Base-by-base conservation (phyloP, 1,140 invertebrate genomes). In the Drosophila mojavensis region DNA sequence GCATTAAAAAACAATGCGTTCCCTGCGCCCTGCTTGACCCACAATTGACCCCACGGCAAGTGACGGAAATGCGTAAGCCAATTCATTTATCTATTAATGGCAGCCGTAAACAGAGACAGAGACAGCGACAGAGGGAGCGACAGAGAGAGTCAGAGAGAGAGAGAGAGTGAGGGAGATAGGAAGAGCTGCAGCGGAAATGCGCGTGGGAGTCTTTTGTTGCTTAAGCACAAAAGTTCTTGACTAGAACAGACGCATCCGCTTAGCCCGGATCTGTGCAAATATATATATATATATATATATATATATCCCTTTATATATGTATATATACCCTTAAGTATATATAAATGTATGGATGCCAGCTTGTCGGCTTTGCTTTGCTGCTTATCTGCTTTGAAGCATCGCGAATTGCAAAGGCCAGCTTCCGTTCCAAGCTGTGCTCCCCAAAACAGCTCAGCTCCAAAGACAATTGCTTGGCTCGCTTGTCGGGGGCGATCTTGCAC, bases 11-110 rank as follows among this genome's bases (percentile, higher is more conserved):
- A 64, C 67, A 39, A 30, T 45, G 47, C 45, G 33, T 33, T 54
- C 55, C 48, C 68, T 53, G 11, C 15, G 26, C 39, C 41, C 20
- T 50, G 33, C 26, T 10, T 24, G 41, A 41, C 28, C 5, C 17
- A 1, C 33, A 51, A 51, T 54, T 33, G 51, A 58, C 17, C n/a
- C 56, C 33, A 9, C 24, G n/a, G 26, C 56, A 62, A 68, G 13
- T 66, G 69, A 86, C 82, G 83, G 82, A 86, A 86, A 75, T 86
- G 79, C 79, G 76, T 81, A 82, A 62, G 50, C 79, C 73, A 67
- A 82, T 77, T 78, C 79, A 72, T 79, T 73, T 70, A 78, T 88
- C 83, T 88, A 88, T 75, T 78, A 82, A 88, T 72, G 65, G 85
- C 64, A 33, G 45, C 15, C 50, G n/a, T 36, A 41, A 33, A 24